Base-by-base conservation (phyloP, 2,113 vertebrate species). In the Uropsilus gracilis region DNA sequence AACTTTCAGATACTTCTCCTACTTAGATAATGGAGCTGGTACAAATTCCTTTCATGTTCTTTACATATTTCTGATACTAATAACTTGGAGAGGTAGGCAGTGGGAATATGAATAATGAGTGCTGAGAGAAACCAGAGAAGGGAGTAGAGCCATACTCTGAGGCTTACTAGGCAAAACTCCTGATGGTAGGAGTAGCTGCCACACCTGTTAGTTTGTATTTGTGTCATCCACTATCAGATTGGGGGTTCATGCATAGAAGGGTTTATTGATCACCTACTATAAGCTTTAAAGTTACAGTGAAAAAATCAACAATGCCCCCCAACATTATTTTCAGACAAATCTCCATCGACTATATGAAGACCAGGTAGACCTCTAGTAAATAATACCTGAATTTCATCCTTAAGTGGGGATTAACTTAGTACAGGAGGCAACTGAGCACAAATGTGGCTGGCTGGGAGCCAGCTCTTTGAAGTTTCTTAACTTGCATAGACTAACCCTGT, bases 391-490 rank as follows among this genome's bases (percentile, higher is more conserved):
- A 13, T 81, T 95, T 96, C 94, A 61, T 91, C 55, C 64, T 68
- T 73, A 17, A 26, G 66, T n/a, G 17, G 77, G 86, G 93, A 94
- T 96, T 72, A 94, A 59, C 37, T 87, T 24, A 34, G 50, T 39
- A 34, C 66, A 34, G 93, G 82, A 88, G 16, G 75, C 94, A 90
- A 24, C 26, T 66, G 64, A 90, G 82, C 55, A 11, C 68, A 86
- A 53, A 10, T 39, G 37, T 82, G 12, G 26, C 42, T 96, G 55
- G 84, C 37, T 68, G 1, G 69, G 83, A 72, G 16, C 84, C 94
- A 96, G 78, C 53, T 75, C 96, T 83, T 97, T 97, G 89, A 92
- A 63, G 76, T 90, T 69, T 59, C 11, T 64, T 50, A 44, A 80
- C 66, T 5, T 16, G 63, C 32, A 10, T 8, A 80, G 59, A 91